Evolutionary conservation across 2,797 vertebrate genomes (phyloP).

Genomic region (Chelonia mydas): DNA sequence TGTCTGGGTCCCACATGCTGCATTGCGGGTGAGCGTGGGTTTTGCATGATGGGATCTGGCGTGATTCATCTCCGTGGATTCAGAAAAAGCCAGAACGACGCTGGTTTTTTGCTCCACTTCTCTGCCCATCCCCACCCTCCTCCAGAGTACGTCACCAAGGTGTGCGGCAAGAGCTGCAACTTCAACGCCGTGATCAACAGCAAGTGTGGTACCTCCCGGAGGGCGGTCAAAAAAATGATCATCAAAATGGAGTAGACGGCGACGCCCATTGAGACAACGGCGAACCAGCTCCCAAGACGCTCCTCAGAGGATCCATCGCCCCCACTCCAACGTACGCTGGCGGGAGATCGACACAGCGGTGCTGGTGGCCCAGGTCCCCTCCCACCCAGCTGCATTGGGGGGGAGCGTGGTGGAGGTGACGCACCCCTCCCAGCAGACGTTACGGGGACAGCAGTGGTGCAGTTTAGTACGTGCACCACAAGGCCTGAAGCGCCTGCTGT

Average conservation of each 20-base stretch:
- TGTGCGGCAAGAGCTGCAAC: constrained; percentile 38
- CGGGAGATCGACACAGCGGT: background rate
- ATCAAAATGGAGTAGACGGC: background rate
- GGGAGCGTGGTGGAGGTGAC: background rate
- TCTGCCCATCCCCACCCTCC: background rate
- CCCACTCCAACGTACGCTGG: background rate
- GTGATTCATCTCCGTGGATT: too few species aligned
- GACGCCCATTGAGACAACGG: too few species aligned
- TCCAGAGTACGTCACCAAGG: constrained; percentile 31
- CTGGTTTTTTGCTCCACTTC: background rate
- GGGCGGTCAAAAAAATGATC: constrained; percentile 36
- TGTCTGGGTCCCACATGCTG: background rate
- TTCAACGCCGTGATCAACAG: constrained; percentile 59
- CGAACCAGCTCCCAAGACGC: background rate
- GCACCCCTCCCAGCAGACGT: background rate
- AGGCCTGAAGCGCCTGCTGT: background rate
- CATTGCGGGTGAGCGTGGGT: too few species aligned
- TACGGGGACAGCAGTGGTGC: rapidly evolving
- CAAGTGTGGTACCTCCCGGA: constrained; percentile 36
- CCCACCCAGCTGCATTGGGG: background rate
- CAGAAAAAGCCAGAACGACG: background rate
- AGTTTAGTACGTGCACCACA: background rate
- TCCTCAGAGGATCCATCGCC: background rate
- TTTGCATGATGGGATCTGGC: background rate
- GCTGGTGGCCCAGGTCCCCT: background rate